Evolutionary conservation across 1,140 invertebrate species (phyloP).

Genomic region (Cotesia glomerata): DNA sequence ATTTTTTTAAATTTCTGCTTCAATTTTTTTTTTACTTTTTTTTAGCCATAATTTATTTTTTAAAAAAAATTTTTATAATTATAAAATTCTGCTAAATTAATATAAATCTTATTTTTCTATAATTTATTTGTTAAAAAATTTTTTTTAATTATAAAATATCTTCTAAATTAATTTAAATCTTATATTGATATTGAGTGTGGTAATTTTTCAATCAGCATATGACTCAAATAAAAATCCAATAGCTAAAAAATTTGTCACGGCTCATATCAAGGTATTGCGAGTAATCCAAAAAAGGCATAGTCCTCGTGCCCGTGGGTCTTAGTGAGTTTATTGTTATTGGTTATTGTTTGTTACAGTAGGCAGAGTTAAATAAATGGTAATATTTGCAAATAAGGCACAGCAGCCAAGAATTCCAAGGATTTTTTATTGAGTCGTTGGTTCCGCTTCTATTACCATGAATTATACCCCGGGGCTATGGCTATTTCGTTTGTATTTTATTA

Average conservation of each 20-base stretch:
- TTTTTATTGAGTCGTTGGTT: not conserved
- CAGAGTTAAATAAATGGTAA: not conserved
- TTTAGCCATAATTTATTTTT: no score
- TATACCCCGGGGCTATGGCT: not conserved
- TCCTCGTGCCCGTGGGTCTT: not conserved
- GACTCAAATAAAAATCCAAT: not conserved
- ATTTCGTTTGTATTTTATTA: not conserved
- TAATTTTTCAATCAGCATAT: not conserved
- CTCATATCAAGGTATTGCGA: not conserved
- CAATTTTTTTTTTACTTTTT: no score
- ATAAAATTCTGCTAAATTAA: no score
- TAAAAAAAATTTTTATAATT: no score
- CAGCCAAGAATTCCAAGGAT: not conserved
- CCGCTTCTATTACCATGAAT: slow-evolving; percentile 19
- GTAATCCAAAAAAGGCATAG: not conserved
- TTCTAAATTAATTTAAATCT: not conserved
- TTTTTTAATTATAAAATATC: no score
- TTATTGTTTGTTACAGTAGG: no score
- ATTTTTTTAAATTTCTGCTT: not conserved
- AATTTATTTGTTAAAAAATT: no score
- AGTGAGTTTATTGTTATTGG: no score
- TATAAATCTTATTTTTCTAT: not conserved
- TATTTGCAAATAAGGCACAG: slow-evolving; percentile 9
- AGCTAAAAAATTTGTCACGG: not conserved
- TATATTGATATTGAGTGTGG: not conserved